These are phyloP conservation scores for Coelopa frigida DNA, from an alignment of 1,140 invertebrate species.

Conservation along the genomic window DNA sequence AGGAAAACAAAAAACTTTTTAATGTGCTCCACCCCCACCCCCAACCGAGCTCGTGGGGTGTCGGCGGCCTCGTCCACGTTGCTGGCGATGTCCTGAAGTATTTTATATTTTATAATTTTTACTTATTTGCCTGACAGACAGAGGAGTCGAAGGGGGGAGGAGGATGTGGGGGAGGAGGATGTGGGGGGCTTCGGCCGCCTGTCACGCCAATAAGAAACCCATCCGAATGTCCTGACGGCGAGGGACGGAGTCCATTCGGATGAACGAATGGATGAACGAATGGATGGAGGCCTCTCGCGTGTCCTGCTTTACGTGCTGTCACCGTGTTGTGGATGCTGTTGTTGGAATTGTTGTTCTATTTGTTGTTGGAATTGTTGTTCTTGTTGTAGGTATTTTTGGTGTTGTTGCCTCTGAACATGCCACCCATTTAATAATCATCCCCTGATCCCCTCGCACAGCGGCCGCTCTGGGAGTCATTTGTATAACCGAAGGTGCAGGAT, in stretches of 20 bases:
- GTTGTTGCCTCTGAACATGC: constrained; percentile 27
- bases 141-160: no score
- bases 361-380: constrained; percentile 1
- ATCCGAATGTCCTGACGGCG: not conserved
- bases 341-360: constrained; percentile 31
- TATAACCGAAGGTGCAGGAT: constrained; percentile 44
- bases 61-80: no score
- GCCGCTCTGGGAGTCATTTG: constrained; percentile 44
- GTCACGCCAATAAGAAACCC: constrained; percentile 34
- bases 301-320: not conserved
- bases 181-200: constrained; percentile 25
- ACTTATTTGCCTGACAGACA: no score
- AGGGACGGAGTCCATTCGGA: constrained; percentile 6
- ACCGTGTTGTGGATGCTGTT: constrained; percentile 10
- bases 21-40: no score
- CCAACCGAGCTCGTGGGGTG: no score
- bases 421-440: constrained; percentile 46
- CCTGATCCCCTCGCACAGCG: constrained; percentile 20
- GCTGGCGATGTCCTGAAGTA: no score
- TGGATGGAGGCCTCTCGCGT: not conserved
- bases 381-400: not conserved
- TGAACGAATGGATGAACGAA: not conserved
- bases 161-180: no score
- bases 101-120: no score
- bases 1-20: no score